phyloP scores from a whole-genome alignment of 2,797 vertebrate genomes.

The Chaetophractus vellerosus region DNA sequence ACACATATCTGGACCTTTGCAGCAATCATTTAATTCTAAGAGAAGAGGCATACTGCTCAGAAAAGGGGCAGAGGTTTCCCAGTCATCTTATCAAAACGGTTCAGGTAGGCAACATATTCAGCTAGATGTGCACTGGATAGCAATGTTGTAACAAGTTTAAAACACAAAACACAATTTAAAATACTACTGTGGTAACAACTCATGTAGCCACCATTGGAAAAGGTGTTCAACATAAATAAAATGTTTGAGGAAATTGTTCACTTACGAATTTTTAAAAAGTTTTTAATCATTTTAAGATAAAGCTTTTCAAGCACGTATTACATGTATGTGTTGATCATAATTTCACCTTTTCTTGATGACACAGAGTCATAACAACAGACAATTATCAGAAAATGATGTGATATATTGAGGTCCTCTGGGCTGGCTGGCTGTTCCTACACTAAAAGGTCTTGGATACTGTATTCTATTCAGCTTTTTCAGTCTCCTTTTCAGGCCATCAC shows the following conservation, averaged over 20 bases:
- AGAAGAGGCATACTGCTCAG: constrained; percentile 47
- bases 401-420: background rate
- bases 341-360: constrained; percentile 59
- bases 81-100: background rate
- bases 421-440: background rate
- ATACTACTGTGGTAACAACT: background rate
- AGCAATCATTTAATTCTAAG: constrained; percentile 52
- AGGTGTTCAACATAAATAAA: constrained; percentile 73
- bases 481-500: constrained; percentile 35
- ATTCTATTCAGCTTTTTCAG: background rate
- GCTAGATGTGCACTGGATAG: background rate
- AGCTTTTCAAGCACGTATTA: constrained; percentile 67
- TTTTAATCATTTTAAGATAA: constrained; percentile 48
- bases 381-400: background rate
- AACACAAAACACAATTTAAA: constrained; percentile 39
- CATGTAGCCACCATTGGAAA: constrained; percentile 61
- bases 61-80: background rate
- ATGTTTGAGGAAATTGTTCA: constrained; percentile 63
- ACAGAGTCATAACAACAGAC: constrained; percentile 2
- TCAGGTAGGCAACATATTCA: constrained; percentile 29
- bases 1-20: constrained; percentile 25
- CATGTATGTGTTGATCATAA: constrained; percentile 3
- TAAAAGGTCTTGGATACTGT: background rate
- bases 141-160: constrained; percentile 53
- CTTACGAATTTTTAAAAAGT: constrained; percentile 63